Conservation (phyloP, 2,888 invertebrate genomes). For the Drosophila fungiperda region DNA sequence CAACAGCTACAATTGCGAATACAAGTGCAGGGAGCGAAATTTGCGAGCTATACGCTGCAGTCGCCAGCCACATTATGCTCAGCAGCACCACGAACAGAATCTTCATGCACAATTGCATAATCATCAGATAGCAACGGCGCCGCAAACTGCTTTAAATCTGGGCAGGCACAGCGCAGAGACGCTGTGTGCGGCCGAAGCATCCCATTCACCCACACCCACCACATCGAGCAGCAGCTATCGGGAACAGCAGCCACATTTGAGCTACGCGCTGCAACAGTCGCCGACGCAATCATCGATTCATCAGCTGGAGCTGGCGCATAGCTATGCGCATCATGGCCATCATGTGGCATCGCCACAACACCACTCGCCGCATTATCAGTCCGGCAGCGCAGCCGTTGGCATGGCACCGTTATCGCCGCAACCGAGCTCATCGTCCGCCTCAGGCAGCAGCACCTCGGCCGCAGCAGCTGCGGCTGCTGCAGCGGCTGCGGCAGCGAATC, state of each 20-base stretch:
- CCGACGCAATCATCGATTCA: conserved; percentile 40
- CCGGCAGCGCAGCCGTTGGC: conserved; percentile 37
- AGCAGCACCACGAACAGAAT: conserved; percentile 34
- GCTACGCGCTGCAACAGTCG: conserved; percentile 58
- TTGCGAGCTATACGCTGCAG: conserved; percentile 81
- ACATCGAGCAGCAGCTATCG: conserved; percentile 50
- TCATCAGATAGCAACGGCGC: conserved; percentile 60
- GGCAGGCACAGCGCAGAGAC: conserved; percentile 70
- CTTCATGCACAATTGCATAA: conserved; percentile 54
- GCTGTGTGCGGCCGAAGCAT: conserved; percentile 73
- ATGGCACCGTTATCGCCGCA: conserved; percentile 55
- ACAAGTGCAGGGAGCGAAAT: conserved; percentile 82
- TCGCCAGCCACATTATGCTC: conserved; percentile 66
- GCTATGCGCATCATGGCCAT: conserved; percentile 50
- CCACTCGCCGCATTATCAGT: conserved; percentile 63
- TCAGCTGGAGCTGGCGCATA: conserved; percentile 59
- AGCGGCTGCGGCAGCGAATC: conserved; percentile 82
- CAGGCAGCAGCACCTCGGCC: conserved; percentile 52
- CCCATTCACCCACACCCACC: conserved; percentile 75
- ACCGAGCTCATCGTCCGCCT: conserved; percentile 31
- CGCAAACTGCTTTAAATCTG: conserved; percentile 78
- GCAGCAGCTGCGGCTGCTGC: conserved; percentile 76
- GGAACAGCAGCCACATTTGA: conserved; percentile 59
- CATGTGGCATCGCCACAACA: conserved; percentile 28
- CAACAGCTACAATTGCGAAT: conserved; percentile 80